phyloP scores from a whole-genome alignment of 2,888 invertebrate species.

The Acrobeloides nanus region DNA sequence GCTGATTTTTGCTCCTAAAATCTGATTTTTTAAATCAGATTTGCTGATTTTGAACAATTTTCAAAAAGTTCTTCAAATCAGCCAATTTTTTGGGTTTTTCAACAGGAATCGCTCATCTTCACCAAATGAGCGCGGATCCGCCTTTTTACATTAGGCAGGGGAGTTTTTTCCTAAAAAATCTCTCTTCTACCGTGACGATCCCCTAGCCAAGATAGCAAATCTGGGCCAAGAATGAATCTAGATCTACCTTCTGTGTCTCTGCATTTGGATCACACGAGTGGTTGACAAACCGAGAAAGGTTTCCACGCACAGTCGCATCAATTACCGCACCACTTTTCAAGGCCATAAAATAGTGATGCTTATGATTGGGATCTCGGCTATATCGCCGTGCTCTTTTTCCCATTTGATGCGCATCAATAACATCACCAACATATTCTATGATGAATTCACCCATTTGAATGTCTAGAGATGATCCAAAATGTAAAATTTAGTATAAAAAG shows the following conservation, averaged over 20 bases:
- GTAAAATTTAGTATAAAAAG: slow-evolving; percentile 5
- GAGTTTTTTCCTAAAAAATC: no score
- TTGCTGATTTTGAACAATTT: no score
- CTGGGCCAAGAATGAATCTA: no score
- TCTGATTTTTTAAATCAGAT: no score
- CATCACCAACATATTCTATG: slow-evolving; percentile 97
- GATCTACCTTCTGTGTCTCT: slow-evolving; percentile 80
- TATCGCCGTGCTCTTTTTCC: slow-evolving; percentile 78
- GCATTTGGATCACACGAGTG: slow-evolving; percentile 98
- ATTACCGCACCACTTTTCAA: slow-evolving; percentile 70
- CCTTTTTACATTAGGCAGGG: no score
- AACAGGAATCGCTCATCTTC: not conserved
- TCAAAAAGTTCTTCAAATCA: no score
- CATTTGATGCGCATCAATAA: slow-evolving; percentile 83
- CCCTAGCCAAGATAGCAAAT: slow-evolving; percentile 15
- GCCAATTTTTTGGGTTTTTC: no score
- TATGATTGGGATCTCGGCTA: slow-evolving; percentile 62
- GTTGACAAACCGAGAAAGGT: slow-evolving; percentile 92
- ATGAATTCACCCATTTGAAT: slow-evolving; percentile 77
- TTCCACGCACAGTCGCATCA: slow-evolving; percentile 91
- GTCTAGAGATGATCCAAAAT: slow-evolving; percentile 5
- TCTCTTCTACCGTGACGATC: no score
- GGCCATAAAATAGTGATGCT: slow-evolving; percentile 40
- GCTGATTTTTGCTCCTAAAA: no score
- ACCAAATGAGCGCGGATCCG: no score